phyloP scores from a whole-genome alignment of 2,113 vertebrate species.

The Notarius quadriscutis region DNA sequence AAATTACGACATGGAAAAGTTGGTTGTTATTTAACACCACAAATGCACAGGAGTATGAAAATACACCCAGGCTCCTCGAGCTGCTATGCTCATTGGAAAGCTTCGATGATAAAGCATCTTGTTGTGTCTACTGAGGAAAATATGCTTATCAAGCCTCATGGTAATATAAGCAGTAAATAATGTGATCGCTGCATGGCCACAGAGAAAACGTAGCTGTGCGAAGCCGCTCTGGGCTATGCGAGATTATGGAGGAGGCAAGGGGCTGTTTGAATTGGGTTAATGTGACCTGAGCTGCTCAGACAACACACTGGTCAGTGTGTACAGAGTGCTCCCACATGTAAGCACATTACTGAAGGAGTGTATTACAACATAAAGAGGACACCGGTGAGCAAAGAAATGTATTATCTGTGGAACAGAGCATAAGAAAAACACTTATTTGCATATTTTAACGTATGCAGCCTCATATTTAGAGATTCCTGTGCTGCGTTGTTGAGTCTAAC shows the following conservation, averaged over 20 bases:
- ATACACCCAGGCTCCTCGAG: slow-evolving; percentile 34
- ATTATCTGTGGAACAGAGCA: neutral
- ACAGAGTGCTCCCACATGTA: neutral
- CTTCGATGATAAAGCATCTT: slow-evolving; percentile 70
- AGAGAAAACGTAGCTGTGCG: slow-evolving; percentile 60
- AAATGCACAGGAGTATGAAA: slow-evolving; percentile 65
- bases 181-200: slow-evolving; percentile 53
- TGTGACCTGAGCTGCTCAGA: slow-evolving; percentile 66
- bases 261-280: slow-evolving; percentile 66
- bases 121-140: slow-evolving; percentile 72
- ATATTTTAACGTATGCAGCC: neutral
- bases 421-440: too few relatives aligned
- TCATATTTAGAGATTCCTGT: neutral
- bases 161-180: slow-evolving; percentile 72
- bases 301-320: slow-evolving; percentile 52
- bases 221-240: slow-evolving; percentile 55
- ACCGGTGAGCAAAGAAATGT: neutral
- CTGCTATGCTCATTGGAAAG: slow-evolving; percentile 49
- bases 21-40: slow-evolving; percentile 68
- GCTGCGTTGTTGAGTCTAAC: neutral
- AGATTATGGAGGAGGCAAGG: slow-evolving; percentile 36
- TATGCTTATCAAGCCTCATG: slow-evolving; percentile 75
- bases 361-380: neutral
- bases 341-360: slow-evolving; percentile 2
- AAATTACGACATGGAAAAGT: slow-evolving; percentile 67